A percentile compares a stretch with the other conserved stretches of the same genome.
Evolutionary conservation across 1,140 invertebrate species (phyloP).

Genomic region (Drosophila pseudoobscura): DNA sequence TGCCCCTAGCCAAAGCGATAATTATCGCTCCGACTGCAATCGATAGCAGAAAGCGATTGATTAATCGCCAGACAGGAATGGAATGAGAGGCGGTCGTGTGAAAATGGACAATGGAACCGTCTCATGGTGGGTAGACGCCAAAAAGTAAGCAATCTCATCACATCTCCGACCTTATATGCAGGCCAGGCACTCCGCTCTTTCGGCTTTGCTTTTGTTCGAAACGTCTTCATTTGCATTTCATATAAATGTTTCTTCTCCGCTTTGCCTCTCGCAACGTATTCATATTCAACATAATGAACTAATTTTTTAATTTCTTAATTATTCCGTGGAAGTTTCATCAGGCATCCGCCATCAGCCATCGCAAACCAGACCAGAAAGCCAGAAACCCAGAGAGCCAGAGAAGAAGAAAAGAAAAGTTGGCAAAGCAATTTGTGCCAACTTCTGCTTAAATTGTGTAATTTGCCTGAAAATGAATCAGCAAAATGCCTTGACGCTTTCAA

Average conservation of each 20-base stretch:
- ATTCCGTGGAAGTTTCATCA: slow-evolving; percentile 68
- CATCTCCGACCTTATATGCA: slow-evolving; percentile 5
- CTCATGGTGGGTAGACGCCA: slow-evolving; percentile 25
- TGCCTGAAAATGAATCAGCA: slow-evolving; percentile 68
- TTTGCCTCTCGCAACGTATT: slow-evolving; percentile 8
- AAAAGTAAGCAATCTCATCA: neutral
- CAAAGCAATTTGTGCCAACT: slow-evolving; percentile 45
- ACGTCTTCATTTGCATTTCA: slow-evolving; percentile 62
- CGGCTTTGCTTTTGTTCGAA: slow-evolving; percentile 24
- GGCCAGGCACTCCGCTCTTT: neutral
- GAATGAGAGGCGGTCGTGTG: slow-evolving; percentile 5
- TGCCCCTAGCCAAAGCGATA: slow-evolving; percentile 8
- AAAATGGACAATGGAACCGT: slow-evolving; percentile 26
- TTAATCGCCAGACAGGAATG: slow-evolving; percentile 14
- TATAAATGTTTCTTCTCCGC: slow-evolving; percentile 33
- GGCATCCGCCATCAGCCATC: slow-evolving; percentile 6
- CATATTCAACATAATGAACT: slow-evolving; percentile 57
- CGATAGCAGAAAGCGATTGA: slow-evolving; percentile 10
- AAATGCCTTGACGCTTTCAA: slow-evolving; percentile 48
- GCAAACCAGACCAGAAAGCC: slow-evolving; percentile 1
- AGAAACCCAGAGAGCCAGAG: neutral
- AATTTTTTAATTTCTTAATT: slow-evolving; percentile 78
- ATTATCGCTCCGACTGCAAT: slow-evolving; percentile 2
- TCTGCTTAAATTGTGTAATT: slow-evolving; percentile 61
- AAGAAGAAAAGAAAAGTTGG: slow-evolving; percentile 13